phyloP scores from a whole-genome alignment of 2,113 vertebrate genomes.

The Eudyptes chrysolophus region DNA sequence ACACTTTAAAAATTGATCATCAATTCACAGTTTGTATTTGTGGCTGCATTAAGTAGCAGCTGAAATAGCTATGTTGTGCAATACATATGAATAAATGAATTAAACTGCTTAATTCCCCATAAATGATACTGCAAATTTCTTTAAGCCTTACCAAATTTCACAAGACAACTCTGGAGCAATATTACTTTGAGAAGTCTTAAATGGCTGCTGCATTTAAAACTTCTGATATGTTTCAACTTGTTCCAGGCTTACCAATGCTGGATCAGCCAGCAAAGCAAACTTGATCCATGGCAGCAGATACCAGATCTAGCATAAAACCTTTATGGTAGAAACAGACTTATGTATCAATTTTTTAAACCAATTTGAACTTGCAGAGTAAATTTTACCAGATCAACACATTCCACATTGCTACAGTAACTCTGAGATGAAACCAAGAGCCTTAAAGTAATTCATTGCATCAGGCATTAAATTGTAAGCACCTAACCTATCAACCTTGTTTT shows the following conservation, averaged over 20 bases:
- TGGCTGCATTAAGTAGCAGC: not conserved
- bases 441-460: not conserved
- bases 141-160: not conserved
- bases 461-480: not conserved
- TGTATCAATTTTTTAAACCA: not conserved
- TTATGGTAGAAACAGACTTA: not conserved
- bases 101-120: not conserved
- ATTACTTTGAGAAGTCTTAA: not conserved
- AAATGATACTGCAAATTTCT: not conserved
- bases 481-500: not conserved
- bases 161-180: not conserved
- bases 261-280: not conserved
- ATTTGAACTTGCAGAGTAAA: not conserved
- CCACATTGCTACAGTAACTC: not conserved
- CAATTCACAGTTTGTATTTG: not conserved
- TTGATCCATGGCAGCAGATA: not conserved
- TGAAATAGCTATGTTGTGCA: not conserved
- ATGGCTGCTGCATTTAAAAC: not conserved
- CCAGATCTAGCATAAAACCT: not conserved
- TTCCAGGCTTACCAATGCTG: not conserved
- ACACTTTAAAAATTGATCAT: not conserved
- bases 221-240: not conserved
- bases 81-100: not conserved
- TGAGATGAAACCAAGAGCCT: not conserved
- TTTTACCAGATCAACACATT: not conserved